Base-by-base conservation (phyloP, 2,113 vertebrate genomes). In the Coreoperca whiteheadi region DNA sequence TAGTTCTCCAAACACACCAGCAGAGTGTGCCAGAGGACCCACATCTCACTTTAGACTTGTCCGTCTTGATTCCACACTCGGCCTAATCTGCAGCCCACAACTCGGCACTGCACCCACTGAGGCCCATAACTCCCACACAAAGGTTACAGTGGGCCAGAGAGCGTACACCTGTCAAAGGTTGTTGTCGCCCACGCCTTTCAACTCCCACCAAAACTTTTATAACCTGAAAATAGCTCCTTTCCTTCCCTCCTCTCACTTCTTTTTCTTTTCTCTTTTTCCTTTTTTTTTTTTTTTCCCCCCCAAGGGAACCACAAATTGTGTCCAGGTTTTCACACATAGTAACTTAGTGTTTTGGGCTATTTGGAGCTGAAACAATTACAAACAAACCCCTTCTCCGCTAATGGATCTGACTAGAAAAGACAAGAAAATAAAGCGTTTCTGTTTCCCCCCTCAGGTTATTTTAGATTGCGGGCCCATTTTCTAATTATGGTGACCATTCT, bases 21-120 rank as follows among this genome's bases (percentile, higher is more conserved):
- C 83, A 95, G 95, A 94, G 93, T 23, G 92, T 46, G 90, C 79
- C 87, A 93, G 88, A 94, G 92, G 87, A 91, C 90, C 74, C 87
- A 46, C 53, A 21, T 34, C 69, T 71, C 53, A 1, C 70, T 9
- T 71, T 10, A 20, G 51, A 4, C 64, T 20, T 11, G 20, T 11
- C 53, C 12, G 2, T 77, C 56, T 71, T 23, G 34, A 20, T 51
- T 18, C 15, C 28, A 23, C 0, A 16, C 39, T 68, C n/a, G n/a
- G n/a, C n/a, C n/a, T 77, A 54, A 63, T 81, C 86, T 86, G 64
- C 66, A 73, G 78, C 81, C 75, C 82, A 81, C 73, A 63, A 14
- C 53, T 39, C 57, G 8, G 0, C 80, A 39, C 69, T 11, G 0
- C 80, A 39, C 69, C 39, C 70, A 50, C 28, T 15, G 64, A 65